Base-by-base conservation (phyloP, 1,140 invertebrate species). In the Hydropsyche tenuis region DNA sequence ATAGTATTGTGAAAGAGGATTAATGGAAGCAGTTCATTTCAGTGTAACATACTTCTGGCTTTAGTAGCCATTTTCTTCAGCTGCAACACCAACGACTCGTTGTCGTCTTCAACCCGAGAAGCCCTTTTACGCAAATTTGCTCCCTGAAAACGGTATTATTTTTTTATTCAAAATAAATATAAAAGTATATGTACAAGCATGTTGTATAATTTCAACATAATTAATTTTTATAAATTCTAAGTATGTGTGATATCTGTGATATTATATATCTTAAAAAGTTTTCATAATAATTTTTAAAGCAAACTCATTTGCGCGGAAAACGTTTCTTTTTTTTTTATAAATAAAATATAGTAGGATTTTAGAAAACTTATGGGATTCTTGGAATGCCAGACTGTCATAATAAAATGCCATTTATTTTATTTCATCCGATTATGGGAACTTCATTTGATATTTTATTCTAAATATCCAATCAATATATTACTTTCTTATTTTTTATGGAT, bases 61-160 rank as follows among this genome's bases (percentile, higher is more conserved):
- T 91, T 90, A 81, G 90, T 90, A 84, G 93, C 93, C 92, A 96
- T 94, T 90, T 95, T 96, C 89, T 96, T 95, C 80, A 97, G 89
- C 87, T 96, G 95, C 84, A 94, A 88, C 81, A 93, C 90, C 83
- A 97, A 87, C 71, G 92, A 93, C 85, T 97, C 95, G 87, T 96
- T 96, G 87, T 97, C 95, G 82, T 96, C 94, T 86, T 97, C 95
- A 80, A 96, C 88, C 75, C 94, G 89, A 75, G 91, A 90, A 77
- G 93, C 88, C 86, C 94, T 95, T 88, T 93, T 94, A 82, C 94
- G 88, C 80, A 94, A 89, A 82, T 89, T 93, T 87, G 91, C 88
- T 80, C 90, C 90, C 91, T 92, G 88, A 84, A 89, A 85, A 86
- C 82, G 30, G 56, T 45, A 70, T 60, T 12, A 56, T 48, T 22